Evolutionary conservation across 2,888 invertebrate genomes (phyloP), one percentile per base, ranked within the genome.

Genomic region (Agyllia agylla): DNA sequence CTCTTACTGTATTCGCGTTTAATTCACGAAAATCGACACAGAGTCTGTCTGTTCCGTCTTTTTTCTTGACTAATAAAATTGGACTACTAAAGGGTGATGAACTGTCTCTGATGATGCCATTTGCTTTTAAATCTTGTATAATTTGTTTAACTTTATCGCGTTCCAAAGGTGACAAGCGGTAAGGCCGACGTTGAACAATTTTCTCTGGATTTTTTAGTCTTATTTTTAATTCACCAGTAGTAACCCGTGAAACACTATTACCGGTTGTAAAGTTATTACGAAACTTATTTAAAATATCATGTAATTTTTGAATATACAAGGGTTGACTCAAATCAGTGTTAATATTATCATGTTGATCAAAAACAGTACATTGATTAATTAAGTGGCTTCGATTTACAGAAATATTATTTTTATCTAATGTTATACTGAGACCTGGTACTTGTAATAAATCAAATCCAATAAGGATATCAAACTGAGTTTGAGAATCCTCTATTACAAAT

Each of bases 21-120:
- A 94, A 73, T 27, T 94, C 93, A 0, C 94, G 77, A 64, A 86
- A 94, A 77, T 95, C 95, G 8, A 88, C 91, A 75, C 94, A 95
- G 33, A 95, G 90, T 20, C 94, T 87, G 79, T 95, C 94, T 0
- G 94, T 90, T 0, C 95, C 94, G 80, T 95, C 92, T 27, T 94
- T 92, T 81, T 95, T 94, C 75, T 94, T 93, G 0, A 94, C 94
- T 64, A 64, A 64, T 27, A 64, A 13, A 27, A 27, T 27, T 24
- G 64, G 64, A 24, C 64, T 64, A 27, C 24, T 27, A 20, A 64
- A 64, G 4, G 64, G 64, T 24, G 64, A 64, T 24, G 64, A 57
- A 3, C 57, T 57, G 9, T 57, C 57, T 1, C 20, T 20, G 20
- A 57, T 64, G 3, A 64, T 64, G 13, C 13, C 0, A 11, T 64